Evolutionary conservation across 1,140 invertebrate species (phyloP).

Genomic region (Panulirus ornatus): DNA sequence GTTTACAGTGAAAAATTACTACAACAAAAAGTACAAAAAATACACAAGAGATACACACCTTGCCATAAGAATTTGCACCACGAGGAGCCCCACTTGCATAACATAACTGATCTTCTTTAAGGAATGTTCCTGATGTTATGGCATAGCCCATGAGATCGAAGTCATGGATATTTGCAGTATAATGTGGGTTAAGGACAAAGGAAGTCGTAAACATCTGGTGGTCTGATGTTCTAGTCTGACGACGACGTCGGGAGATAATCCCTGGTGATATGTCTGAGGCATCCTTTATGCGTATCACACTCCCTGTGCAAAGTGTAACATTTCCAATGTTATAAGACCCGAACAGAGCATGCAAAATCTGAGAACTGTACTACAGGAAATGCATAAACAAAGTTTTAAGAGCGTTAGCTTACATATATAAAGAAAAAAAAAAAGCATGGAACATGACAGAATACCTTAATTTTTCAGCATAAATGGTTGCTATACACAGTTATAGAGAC

Average conservation of each 20-base stretch:
- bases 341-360: no score
- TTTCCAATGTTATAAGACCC: no score
- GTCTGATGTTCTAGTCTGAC: background rate
- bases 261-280: background rate
- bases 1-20: no score
- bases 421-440: no score
- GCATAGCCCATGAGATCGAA: conserved; percentile 77
- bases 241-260: conserved; percentile 3
- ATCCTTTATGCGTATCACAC: conserved; percentile 43
- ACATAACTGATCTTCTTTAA: conserved; percentile 76
- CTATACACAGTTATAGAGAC: no score
- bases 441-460: no score
- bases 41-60: conserved; percentile 76
- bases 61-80: conserved; percentile 78
- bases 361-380: no score
- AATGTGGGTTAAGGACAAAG: conserved; percentile 74
- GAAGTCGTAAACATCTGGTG: background rate
- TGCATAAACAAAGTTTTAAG: no score
- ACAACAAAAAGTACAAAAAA: background rate
- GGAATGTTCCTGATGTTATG: conserved; percentile 81
- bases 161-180: conserved; percentile 57
- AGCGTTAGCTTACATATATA: no score
- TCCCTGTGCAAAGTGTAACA: conserved; percentile 25
- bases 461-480: no score
- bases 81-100: conserved; percentile 81